Conservation (phyloP, 2,888 invertebrate genomes). For the Lasioglossum lativentre region DNA sequence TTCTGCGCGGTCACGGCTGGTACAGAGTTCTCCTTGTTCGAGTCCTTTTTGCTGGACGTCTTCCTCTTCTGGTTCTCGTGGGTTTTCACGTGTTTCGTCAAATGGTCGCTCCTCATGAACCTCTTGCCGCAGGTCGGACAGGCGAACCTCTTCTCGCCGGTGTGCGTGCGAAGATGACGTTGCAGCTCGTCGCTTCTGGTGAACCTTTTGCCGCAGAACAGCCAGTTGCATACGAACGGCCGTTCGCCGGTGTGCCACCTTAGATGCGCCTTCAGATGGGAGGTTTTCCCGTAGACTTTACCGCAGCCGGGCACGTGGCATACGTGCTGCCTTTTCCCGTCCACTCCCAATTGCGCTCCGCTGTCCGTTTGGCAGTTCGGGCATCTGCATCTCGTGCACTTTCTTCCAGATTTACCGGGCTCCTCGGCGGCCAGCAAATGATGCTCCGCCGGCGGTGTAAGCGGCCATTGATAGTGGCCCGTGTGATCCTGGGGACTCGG, state of each 20-base stretch:
- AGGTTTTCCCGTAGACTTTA: constrained; percentile 96
- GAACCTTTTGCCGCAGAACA: constrained; percentile 95
- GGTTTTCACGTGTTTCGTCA: constrained; percentile 96
- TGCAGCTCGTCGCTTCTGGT: constrained; percentile 95
- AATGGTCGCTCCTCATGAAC: constrained; percentile 96
- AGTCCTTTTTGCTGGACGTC: constrained; percentile 84
- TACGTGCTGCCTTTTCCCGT: constrained; percentile 93
- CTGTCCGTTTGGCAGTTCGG: constrained; percentile 94
- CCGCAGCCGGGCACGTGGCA: constrained; percentile 95
- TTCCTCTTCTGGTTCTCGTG: constrained; percentile 89
- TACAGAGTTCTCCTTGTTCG: constrained; percentile 80
- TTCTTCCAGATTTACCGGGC: constrained; percentile 82
- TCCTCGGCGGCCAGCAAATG: constrained; percentile 58
- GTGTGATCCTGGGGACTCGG: constrained; percentile 73
- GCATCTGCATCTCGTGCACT: constrained; percentile 92
- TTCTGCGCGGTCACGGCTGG: constrained; percentile 45
- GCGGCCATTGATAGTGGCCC: constrained; percentile 75
- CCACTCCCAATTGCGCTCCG: constrained; percentile 89
- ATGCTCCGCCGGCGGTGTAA: constrained; percentile 75
- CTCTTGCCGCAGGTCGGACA: constrained; percentile 95
- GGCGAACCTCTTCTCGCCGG: constrained; percentile 95
- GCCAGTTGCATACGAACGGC: constrained; percentile 95
- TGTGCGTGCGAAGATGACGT: constrained; percentile 94
- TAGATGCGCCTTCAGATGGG: constrained; percentile 96
- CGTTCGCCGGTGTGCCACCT: constrained; percentile 97